These are phyloP conservation scores for Micropoecilia bifurca DNA, from an alignment of 2,797 vertebrate species.

Conservation along the genomic window DNA sequence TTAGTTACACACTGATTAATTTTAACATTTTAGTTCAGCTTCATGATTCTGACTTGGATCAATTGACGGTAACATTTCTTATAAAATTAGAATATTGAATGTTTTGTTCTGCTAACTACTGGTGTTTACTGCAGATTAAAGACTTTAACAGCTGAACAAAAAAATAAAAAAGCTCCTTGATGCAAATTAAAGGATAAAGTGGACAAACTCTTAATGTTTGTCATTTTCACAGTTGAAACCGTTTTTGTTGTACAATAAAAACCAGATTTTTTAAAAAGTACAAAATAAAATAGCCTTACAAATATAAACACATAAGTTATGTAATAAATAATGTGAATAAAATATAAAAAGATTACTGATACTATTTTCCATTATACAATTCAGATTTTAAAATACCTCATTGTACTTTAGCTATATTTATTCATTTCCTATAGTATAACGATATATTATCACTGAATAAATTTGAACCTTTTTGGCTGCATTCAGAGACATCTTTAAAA, in stretches of 20 bases:
- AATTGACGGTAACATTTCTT: not conserved
- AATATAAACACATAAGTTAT: too few species aligned
- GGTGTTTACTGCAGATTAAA: not conserved
- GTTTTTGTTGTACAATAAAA: too few species aligned
- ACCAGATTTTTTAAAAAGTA: too few species aligned
- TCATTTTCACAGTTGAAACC: too few species aligned
- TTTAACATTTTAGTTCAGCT: not conserved
- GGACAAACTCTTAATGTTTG: not conserved
- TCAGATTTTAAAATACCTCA: too few species aligned
- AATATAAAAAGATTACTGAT: too few species aligned
- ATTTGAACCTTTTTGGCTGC: not conserved
- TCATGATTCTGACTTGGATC: not conserved
- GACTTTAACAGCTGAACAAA: not conserved
- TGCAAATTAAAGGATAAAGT: not conserved
- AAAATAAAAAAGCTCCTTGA: not conserved
- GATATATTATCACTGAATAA: not conserved
- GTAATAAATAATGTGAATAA: too few species aligned
- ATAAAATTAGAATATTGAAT: not conserved
- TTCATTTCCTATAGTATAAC: too few species aligned
- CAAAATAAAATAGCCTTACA: too few species aligned
- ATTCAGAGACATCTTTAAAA: not conserved
- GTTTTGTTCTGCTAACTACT: not conserved
- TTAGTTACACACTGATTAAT: not conserved
- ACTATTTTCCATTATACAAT: too few species aligned
- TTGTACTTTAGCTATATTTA: too few species aligned